Conservation (phyloP, 2,113 vertebrate genomes). For the Morone saxatilis region DNA sequence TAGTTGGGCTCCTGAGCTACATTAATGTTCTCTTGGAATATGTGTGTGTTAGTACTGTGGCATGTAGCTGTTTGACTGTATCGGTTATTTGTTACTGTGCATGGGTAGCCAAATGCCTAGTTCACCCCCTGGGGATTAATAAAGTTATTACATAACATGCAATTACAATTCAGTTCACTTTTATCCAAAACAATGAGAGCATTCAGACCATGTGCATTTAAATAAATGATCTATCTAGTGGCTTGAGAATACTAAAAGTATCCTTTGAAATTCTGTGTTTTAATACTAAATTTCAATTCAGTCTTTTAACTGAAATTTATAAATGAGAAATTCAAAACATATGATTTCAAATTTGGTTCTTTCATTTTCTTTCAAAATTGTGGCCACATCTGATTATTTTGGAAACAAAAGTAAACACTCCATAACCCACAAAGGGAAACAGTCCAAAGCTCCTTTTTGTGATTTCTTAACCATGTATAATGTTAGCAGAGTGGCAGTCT, state of each 20-base stretch:
- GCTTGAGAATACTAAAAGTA: neutral
- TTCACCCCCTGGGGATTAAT: neutral
- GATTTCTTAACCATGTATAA: neutral
- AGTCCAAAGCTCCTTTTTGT: neutral
- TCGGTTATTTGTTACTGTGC: no score
- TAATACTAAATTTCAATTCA: neutral
- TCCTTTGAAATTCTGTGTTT: neutral
- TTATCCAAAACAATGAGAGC: no score
- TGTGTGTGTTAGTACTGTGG: neutral
- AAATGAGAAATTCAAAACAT: no score
- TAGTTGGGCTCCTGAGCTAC: neutral
- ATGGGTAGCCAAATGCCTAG: no score
- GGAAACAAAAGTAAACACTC: neutral
- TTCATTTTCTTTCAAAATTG: neutral
- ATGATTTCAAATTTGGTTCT: neutral
- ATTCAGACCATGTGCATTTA: neutral
- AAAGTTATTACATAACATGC: neutral
- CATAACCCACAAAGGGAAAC: neutral
- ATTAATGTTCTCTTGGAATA: neutral
- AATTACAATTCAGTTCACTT: no score
- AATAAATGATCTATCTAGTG: neutral
- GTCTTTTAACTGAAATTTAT: neutral
- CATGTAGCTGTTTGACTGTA: neutral
- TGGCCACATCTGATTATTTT: no score
- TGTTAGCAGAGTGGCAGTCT: neutral